Percentiles rank a stretch among this genome's conserved stretches.
These are phyloP conservation scores for Caenorhabditis wallacei DNA, from an alignment of 2,888 invertebrate species.

Conservation along the genomic window DNA sequence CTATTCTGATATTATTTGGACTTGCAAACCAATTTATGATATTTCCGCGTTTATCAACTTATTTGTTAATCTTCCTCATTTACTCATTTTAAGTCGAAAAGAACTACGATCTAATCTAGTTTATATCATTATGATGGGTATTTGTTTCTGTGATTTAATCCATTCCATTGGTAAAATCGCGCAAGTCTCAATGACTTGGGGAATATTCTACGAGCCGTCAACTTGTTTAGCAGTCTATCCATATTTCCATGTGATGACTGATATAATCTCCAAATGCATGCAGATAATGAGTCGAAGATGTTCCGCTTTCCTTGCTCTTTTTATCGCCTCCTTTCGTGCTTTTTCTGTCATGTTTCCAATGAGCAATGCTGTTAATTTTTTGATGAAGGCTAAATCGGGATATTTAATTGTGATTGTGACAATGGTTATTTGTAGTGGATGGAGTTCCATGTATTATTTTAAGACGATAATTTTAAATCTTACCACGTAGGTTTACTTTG, in stretches of 20 bases:
- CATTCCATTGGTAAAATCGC: background rate
- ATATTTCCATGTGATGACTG: background rate
- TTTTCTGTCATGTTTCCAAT: conserved; percentile 32
- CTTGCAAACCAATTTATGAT: background rate
- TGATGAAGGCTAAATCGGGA: conserved; percentile 15
- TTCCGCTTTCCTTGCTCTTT: conserved; percentile 2
- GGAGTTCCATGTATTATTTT: background rate
- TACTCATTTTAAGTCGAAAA: conserved; percentile 19
- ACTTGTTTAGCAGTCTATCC: background rate
- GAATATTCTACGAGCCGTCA: background rate
- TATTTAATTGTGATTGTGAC: background rate
- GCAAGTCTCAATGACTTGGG: background rate
- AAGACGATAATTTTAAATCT: background rate
- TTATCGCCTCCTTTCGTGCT: conserved; percentile 19
- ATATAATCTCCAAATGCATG: background rate
- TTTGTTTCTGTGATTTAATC: conserved; percentile 4
- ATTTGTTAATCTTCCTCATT: conserved; percentile 19
- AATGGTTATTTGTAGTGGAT: background rate
- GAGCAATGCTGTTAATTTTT: background rate
- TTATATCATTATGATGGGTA: conserved; percentile 34
- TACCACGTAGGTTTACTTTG: background rate
- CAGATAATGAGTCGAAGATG: conserved; percentile 1
- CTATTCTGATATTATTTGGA: too few species aligned
- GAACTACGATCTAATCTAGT: conserved; percentile 24
- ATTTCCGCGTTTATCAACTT: background rate